Base-by-base conservation (phyloP, 1,140 invertebrate genomes). In the Brachionus sp. region DNA sequence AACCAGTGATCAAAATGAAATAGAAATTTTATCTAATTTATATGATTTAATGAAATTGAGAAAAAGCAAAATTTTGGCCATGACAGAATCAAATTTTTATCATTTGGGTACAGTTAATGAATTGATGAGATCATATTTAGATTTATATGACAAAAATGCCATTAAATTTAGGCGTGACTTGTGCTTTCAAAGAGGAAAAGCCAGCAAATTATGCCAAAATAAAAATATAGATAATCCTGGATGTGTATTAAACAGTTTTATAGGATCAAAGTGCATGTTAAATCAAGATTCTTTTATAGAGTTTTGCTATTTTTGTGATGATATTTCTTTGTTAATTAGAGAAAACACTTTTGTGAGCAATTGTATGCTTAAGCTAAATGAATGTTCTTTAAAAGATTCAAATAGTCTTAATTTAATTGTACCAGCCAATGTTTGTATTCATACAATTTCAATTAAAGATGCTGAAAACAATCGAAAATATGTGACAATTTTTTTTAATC, bases 51-150 rank as follows among this genome's bases (percentile, higher is more conserved):
- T 90, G 13, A 83, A 86, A 37, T 85, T 84, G 0, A 86, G 86
- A 19, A 80, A 86, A 12, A 78, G 90, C 46, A 86, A 86, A 68
- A 77, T 90, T 13, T 62, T 90, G 5, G 84, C 88, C 1, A 84
- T 91, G 64, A 88, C 89, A 78, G 78, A 86, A 10, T 90, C 90
- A 3, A 86, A 87, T 33, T 91, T 90, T 85, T 87, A 90, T 80
- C 90, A 91, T 85, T 87, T 90, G 53, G 90, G 90, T 19, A 90
- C 90, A 5, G 88, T 89, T 75, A 84, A 86, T 13, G 90, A 91
- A 85, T 9, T 80, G 7, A 62, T 80, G 13, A 5, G 29, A 5
- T 62, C 16, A 13, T 89, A 90, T 77, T 82, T 90, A 29, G 83
- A 89, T 19, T 86, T 88, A 84, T 86, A 88, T 33, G 88, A 87